Evolutionary conservation across 37 sponge, comb jelly and placozoan species (phyloP).

Genomic region (Eunapius fragilis): DNA sequence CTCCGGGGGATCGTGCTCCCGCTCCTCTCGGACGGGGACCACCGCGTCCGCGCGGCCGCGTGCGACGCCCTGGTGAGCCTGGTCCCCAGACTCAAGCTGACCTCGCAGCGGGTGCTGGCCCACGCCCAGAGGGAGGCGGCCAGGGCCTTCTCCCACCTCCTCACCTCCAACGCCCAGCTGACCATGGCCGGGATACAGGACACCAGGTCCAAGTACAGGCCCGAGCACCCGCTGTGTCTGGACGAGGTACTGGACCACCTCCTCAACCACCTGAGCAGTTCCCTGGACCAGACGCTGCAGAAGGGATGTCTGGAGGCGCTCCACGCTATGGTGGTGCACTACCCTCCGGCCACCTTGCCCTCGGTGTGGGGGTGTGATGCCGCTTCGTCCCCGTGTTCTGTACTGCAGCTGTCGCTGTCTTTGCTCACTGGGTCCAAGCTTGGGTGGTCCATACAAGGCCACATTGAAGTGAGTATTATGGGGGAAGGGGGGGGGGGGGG

Average conservation of each 20-base stretch:
- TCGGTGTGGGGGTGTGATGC: conserved; percentile 49
- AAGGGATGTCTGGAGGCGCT: conserved; percentile 66
- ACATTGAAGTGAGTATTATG: neutral
- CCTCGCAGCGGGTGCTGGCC: conserved; percentile 2
- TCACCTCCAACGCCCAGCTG: conserved; percentile 7
- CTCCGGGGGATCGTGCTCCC: conserved; percentile 30
- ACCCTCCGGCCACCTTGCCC: conserved; percentile 59
- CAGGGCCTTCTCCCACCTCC: conserved; percentile 19
- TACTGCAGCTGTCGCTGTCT: conserved; percentile 12
- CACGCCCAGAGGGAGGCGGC: conserved; percentile 21
- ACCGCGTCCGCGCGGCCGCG: conserved; percentile 47
- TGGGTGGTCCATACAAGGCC: conserved; percentile 47
- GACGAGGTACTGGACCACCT: conserved; percentile 44
- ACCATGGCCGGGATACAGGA: conserved; percentile 43
- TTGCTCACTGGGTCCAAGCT: conserved; percentile 30
- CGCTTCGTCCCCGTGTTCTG: neutral
- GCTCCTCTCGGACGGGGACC: conserved; percentile 49
- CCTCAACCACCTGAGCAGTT: conserved; percentile 16
- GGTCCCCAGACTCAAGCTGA: conserved; percentile 27
- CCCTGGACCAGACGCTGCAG: conserved; percentile 31
- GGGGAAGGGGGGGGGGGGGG: neutral
- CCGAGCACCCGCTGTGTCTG: conserved; percentile 29
- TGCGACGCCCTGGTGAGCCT: conserved; percentile 29
- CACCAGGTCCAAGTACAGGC: conserved; percentile 1
- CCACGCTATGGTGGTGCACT: conserved; percentile 26